A percentile compares a stretch with the other conserved stretches of the same genome.
phyloP scores from a whole-genome alignment of 2,888 invertebrate genomes.

The Byasa hedistus region DNA sequence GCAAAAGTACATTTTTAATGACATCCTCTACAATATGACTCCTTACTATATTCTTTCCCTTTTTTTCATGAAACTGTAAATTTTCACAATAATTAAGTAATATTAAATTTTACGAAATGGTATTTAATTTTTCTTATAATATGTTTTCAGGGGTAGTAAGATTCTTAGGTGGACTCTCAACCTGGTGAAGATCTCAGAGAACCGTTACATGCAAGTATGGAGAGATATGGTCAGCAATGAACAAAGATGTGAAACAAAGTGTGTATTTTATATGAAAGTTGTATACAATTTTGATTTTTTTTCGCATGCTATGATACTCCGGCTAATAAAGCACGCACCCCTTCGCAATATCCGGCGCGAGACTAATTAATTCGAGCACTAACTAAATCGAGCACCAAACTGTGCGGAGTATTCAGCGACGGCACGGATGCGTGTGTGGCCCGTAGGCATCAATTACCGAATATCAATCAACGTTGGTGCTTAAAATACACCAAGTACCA shows the following conservation, averaged over 20 bases:
- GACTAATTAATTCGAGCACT: conserved; percentile 26
- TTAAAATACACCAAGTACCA: neutral
- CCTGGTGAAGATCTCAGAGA: too few species aligned
- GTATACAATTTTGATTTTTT: neutral
- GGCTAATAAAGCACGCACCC: conserved; percentile 15
- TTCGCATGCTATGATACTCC: neutral
- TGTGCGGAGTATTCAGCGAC: conserved; percentile 19
- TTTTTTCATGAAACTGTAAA: too few species aligned
- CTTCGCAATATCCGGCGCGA: conserved; percentile 18
- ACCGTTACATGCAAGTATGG: too few species aligned
- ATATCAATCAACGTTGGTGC: conserved; percentile 3
- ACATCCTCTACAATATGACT: too few species aligned
- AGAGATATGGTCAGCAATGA: too few species aligned
- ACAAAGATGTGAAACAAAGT: neutral
- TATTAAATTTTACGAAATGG: too few species aligned
- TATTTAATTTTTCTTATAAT: too few species aligned
- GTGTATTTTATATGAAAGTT: neutral
- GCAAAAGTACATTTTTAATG: too few species aligned
- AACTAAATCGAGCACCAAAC: conserved; percentile 24
- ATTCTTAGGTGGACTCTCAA: too few species aligned
- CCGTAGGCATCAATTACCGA: conserved; percentile 22
- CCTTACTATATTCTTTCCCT: too few species aligned
- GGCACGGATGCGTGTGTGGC: conserved; percentile 24
- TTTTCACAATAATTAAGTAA: too few species aligned
- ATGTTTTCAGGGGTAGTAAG: too few species aligned